Conservation (phyloP, 2,888 invertebrate species). For the Ecdyonurus torrentis region DNA sequence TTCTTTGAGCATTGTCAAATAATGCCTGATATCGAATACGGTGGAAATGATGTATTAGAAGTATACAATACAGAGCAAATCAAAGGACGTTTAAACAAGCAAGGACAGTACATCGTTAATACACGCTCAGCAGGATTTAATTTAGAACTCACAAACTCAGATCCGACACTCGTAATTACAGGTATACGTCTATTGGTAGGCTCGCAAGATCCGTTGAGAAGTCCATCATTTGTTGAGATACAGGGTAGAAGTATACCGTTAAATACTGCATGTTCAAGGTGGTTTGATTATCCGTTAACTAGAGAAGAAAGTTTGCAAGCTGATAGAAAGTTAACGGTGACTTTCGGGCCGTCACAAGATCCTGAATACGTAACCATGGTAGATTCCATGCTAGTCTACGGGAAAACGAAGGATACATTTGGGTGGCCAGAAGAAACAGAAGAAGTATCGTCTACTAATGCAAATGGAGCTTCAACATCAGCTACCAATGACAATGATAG, state of each 20-base stretch:
- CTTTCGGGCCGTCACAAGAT: constrained; percentile 73
- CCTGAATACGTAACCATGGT: constrained; percentile 80
- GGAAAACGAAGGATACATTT: constrained; percentile 87
- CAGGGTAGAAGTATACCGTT: constrained; percentile 60
- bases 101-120: constrained; percentile 81
- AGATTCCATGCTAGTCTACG: constrained; percentile 88
- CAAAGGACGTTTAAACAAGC: constrained; percentile 73
- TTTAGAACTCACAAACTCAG: constrained; percentile 73
- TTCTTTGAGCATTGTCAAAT: constrained; percentile 92
- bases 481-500: constrained; percentile 26
- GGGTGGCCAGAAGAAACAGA: constrained; percentile 96
- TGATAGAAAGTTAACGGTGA: constrained; percentile 73
- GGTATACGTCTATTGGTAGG: constrained; percentile 64
- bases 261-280: constrained; percentile 57
- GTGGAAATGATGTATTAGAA: constrained; percentile 86
- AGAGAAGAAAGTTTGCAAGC: constrained; percentile 84
- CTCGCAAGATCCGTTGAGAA: constrained; percentile 25
- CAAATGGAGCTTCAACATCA: constrained; percentile 21
- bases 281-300: constrained; percentile 92
- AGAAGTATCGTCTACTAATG: constrained; percentile 36
- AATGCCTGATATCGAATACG: constrained; percentile 86
- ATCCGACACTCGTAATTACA: constrained; percentile 75
- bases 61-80: constrained; percentile 88
- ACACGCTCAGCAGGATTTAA: constrained; percentile 81
- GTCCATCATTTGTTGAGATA: constrained; percentile 29